Conservation (phyloP, 2,113 vertebrate species). For the Indicator indicator region DNA sequence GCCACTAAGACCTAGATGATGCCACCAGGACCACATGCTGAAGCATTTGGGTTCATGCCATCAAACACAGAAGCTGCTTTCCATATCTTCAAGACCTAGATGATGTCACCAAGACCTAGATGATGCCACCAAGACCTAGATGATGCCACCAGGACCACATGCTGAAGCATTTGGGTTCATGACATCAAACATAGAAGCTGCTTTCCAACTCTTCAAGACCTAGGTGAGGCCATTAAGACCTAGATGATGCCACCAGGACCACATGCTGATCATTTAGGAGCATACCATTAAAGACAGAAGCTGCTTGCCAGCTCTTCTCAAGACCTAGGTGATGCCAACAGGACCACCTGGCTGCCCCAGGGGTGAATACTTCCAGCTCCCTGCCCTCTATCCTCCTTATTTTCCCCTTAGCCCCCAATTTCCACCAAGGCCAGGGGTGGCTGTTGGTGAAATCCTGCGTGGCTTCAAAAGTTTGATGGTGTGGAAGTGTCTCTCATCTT, state of each 20-base stretch:
- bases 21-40: neutral
- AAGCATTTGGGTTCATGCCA: neutral
- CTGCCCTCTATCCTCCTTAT: neutral
- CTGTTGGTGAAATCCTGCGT: neutral
- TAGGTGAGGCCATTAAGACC: too few relatives aligned
- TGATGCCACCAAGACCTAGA: neutral
- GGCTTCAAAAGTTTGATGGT: slow-evolving; percentile 37
- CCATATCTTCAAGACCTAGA: neutral
- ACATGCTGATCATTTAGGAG: neutral
- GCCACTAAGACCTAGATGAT: neutral
- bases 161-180: neutral
- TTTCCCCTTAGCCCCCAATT: neutral
- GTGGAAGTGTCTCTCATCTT: slow-evolving; percentile 39
- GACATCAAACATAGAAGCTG: neutral
- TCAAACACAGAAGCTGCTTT: neutral
- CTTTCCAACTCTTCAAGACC: neutral
- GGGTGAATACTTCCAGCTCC: neutral
- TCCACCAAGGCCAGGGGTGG: neutral
- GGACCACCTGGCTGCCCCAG: fast-evolving
- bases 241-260: neutral
- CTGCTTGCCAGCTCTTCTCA: neutral
- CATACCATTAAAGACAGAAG: neutral
- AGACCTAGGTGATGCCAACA: neutral
- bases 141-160: neutral
- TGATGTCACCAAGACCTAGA: neutral